Conservation (phyloP, 1,140 invertebrate species). For the Pachypeltis micranthus region DNA sequence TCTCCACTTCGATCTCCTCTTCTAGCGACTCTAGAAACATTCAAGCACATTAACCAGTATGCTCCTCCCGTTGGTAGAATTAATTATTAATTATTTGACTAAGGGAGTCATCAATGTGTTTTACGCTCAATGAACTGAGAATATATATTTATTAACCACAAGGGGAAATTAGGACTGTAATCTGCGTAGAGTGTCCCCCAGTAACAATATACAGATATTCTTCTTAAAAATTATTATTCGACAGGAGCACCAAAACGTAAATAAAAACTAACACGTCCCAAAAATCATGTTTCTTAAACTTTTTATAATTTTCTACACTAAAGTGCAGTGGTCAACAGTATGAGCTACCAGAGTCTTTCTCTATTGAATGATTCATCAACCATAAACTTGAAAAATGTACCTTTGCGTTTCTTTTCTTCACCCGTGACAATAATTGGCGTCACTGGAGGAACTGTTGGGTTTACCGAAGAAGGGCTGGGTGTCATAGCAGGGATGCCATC, state of each 20-base stretch:
- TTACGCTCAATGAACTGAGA: no score
- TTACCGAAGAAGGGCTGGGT: background rate
- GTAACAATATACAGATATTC: background rate
- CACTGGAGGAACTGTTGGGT: background rate
- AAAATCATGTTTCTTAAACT: background rate
- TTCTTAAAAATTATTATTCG: background rate
- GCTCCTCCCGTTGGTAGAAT: background rate
- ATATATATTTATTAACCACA: background rate
- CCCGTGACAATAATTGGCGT: no score
- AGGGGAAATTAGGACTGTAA: background rate
- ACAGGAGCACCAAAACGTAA: background rate
- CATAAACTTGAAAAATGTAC: background rate
- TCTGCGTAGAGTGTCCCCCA: background rate
- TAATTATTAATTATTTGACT: background rate
- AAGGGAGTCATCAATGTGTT: no score
- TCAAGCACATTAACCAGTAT: background rate
- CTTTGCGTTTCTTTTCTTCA: background rate
- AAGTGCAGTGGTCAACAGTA: no score
- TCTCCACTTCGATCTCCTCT: background rate
- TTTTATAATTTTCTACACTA: background rate
- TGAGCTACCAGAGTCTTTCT: background rate
- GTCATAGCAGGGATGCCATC: background rate
- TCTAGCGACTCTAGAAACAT: background rate
- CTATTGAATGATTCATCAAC: background rate
- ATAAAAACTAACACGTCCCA: background rate